Conservation (phyloP, 2,113 vertebrate species). For the Canis aureus region DNA sequence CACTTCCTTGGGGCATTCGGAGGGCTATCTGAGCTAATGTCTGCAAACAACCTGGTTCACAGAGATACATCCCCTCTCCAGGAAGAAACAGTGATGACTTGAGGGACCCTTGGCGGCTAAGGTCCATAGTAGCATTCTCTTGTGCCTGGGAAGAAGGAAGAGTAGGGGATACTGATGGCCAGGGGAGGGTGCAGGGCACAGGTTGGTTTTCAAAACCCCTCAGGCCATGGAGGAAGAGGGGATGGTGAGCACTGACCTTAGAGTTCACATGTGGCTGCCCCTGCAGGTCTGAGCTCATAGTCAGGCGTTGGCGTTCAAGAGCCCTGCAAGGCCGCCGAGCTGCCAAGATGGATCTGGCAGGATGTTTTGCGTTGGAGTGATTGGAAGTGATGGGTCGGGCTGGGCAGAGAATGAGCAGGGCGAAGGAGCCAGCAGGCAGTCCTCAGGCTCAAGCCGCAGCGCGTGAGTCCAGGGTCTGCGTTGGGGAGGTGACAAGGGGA, state of each 20-base stretch:
- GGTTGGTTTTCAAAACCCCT: constrained; percentile 63
- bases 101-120: constrained; percentile 31
- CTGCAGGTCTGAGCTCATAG: not conserved
- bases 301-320: not conserved
- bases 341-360: not conserved
- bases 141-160: not conserved
- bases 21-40: not conserved
- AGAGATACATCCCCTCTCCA: not conserved
- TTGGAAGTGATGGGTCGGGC: constrained; percentile 72
- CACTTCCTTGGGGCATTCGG: not conserved
- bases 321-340: not conserved
- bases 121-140: constrained; percentile 53
- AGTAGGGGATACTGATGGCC: constrained; percentile 40
- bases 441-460: constrained; percentile 65
- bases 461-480: not conserved
- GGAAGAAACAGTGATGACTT: not conserved
- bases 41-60: not conserved
- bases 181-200: constrained; percentile 31
- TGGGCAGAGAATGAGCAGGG: constrained; percentile 58
- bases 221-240: not conserved
- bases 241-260: constrained; percentile 44
- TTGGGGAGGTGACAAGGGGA: not conserved
- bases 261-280: constrained; percentile 54
- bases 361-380: constrained; percentile 71
- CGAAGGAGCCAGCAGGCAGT: constrained; percentile 68